Evolutionary conservation across 2,797 vertebrate genomes (phyloP), one percentile per base, ranked within the genome.

Genomic region (Microchirus variegatus): DNA sequence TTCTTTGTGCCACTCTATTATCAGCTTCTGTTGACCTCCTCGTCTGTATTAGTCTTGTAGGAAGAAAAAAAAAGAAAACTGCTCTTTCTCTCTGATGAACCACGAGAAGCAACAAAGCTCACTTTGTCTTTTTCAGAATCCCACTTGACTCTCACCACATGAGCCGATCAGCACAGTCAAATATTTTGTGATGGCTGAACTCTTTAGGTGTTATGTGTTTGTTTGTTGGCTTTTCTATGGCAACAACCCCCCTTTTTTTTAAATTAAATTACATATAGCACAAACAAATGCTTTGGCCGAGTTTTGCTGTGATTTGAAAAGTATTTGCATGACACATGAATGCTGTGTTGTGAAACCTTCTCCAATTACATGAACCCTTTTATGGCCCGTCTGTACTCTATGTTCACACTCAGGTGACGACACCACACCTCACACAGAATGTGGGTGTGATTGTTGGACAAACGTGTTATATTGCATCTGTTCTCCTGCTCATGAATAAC

Each of bases 1-100:
- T 18, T 66, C 70, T 78, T 76, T 85, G 77, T 84, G 69, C 42
- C 44, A 58, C 53, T 77, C 35, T 64, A 69, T 80, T 78, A 66
- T 81, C 49, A 59, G 52, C 17, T 47, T 55, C 47, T 65, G 50
- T 55, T 56, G 38, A 52, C 38, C 40, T 53, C 18, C 57, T 81
- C 53, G 45, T 16, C 41, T 16, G 10, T 43, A 43, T 38, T 53
- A 55, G 59, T 55, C 58, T 70, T 51, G 51, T 45, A 59, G 14
- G 17, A 38, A 37, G 36, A 62, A 44, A 13, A 44, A 6, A 42
- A 44, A 44, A 44, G 68, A 69, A 67, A 44, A 38, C 19, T 26
- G 51, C 55, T 66, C 35, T n/a, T n/a, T 59, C 59, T 46, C 5
- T 59, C 63, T 77, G 59, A 45, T 46, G 61, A 78, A 84, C 37